Base-by-base conservation (phyloP, 2,888 invertebrate genomes). In the Polia nebulosa region DNA sequence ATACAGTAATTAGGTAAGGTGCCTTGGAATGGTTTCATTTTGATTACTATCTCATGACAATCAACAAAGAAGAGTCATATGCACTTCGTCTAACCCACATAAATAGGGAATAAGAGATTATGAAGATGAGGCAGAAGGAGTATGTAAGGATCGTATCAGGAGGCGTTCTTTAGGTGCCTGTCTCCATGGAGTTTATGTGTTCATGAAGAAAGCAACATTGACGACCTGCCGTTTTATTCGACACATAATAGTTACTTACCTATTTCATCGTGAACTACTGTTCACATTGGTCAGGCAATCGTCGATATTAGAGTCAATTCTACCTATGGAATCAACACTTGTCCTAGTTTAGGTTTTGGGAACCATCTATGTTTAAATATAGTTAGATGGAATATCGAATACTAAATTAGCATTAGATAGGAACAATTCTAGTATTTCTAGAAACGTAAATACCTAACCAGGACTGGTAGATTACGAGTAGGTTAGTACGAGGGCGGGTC, bases 261-360 rank as follows among this genome's bases (percentile, higher is more conserved):
- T 69, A 25, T n/a, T n/a, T n/a, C n/a, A n/a, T n/a, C n/a, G n/a
- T n/a, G n/a, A n/a, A n/a, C n/a, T n/a, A n/a, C n/a, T n/a, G n/a
- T n/a, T n/a, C n/a, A n/a, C n/a, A n/a, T n/a, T 45, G 32, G 25
- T 11, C 47, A 17, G 32, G 9, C 20, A 39, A 34, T n/a, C 34
- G 6, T 22, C 27, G 27, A 41, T n/a, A 22, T 9, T 70, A 17
- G 20, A 34, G 11, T 27, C 9, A 51, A 36, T 41, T 69, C 29
- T 69, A 27, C 25, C 15, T 68, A 45, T 49, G 20, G 13, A 29
- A 39, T 29, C n/a, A 25, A 39, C 9, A 39, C 20, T 34, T 41
- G 41, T 36, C 9, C 11, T 44, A 44, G 61, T 52, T 51, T 36
- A 17, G 29, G 20, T 20, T 22, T 29, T 20, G 22, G 17, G 7